These are phyloP conservation scores for Vipera latastei DNA, from an alignment of 2,797 vertebrate genomes.

Conservation along the genomic window DNA sequence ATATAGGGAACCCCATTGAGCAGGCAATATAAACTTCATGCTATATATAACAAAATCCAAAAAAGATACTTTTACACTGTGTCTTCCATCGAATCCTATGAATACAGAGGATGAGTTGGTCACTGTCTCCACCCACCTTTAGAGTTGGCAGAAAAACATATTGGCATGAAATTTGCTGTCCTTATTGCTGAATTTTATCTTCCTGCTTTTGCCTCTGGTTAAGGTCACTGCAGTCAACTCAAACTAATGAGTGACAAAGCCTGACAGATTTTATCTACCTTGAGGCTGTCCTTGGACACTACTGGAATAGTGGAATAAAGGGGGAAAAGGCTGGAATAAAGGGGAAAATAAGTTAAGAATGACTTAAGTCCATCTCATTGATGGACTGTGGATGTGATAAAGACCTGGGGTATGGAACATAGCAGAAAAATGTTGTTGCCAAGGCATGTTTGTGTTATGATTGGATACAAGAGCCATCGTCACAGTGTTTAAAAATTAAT, in stretches of 20 bases:
- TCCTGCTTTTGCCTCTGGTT: not conserved
- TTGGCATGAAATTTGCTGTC: not conserved
- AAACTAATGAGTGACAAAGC: not conserved
- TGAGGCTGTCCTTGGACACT: not conserved
- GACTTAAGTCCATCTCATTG: not conserved
- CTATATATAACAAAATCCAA: not conserved
- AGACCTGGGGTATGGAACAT: not conserved
- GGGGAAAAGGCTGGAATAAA: not conserved
- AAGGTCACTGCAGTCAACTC: not conserved
- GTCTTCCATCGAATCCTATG: not conserved
- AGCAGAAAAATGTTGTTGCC: not conserved
- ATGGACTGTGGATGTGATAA: not conserved
- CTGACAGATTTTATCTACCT: not conserved
- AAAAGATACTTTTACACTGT: not conserved
- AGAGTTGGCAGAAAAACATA: not conserved
- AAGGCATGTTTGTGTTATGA: not conserved
- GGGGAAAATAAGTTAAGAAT: not conserved
- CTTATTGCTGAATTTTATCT: not conserved
- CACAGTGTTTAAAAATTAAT: not conserved
- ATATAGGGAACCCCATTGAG: not conserved
- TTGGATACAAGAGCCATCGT: not conserved
- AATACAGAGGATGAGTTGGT: not conserved
- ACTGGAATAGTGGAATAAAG: not conserved
- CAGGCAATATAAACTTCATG: not conserved
- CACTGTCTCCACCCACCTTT: not conserved